Evolutionary conservation across 2,888 invertebrate species (phyloP).

Genomic region (Lobophora halterata): DNA sequence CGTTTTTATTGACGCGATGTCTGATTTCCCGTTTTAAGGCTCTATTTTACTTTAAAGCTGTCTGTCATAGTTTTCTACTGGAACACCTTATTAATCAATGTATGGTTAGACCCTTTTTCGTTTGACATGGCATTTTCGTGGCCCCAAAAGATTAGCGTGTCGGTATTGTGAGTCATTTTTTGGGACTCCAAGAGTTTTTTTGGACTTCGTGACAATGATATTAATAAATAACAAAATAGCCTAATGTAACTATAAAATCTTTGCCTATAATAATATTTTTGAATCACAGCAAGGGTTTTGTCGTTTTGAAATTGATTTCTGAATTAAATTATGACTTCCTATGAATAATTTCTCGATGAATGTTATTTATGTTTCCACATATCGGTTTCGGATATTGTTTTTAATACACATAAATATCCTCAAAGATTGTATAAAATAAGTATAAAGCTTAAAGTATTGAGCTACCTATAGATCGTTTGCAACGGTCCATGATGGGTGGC

Average conservation of each 20-base stretch:
- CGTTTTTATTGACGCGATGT: no score
- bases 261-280: constrained; percentile 59
- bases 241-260: constrained; percentile 53
- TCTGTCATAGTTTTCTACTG: no score
- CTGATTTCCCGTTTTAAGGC: no score
- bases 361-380: constrained; percentile 22
- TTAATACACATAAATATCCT: not conserved
- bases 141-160: constrained; percentile 72
- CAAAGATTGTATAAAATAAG: constrained; percentile 1
- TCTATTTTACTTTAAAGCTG: no score
- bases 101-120: constrained; percentile 71
- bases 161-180: constrained; percentile 67
- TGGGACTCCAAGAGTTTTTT: constrained; percentile 53
- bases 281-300: constrained; percentile 43
- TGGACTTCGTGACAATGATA: constrained; percentile 59
- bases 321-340: constrained; percentile 25
- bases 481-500: no score
- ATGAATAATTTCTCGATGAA: constrained; percentile 23
- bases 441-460: no score
- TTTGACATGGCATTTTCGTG: constrained; percentile 62
- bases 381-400: constrained; percentile 6
- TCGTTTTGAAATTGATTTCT: constrained; percentile 38
- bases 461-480: no score
- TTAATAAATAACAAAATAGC: constrained; percentile 76
- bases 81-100: no score